Percentiles rank a stretch among this genome's conserved stretches.
These are phyloP conservation scores for Agonopterix subpropinquella DNA, from an alignment of 2,888 invertebrate species.

Conservation along the genomic window DNA sequence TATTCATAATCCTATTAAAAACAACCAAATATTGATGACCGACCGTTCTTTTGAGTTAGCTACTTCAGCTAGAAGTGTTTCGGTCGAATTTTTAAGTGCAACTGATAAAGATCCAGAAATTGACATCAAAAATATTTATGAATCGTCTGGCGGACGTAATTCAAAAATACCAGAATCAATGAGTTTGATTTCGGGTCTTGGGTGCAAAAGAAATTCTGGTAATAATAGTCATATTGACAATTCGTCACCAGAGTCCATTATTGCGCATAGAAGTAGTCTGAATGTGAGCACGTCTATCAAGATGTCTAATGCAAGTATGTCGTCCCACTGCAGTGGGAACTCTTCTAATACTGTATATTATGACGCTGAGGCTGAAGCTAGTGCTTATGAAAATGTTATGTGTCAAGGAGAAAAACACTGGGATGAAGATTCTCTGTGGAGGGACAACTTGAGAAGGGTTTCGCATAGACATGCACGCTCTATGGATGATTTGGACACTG, in stretches of 20 bases:
- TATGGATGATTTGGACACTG: conserved; percentile 84
- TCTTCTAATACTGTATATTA: conserved; percentile 69
- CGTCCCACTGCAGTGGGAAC: conserved; percentile 65
- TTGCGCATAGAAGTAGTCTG: conserved; percentile 21
- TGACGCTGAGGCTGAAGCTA: conserved; percentile 61
- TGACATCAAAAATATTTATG: conserved; percentile 83
- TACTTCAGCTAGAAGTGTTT: conserved; percentile 76
- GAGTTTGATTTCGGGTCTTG: conserved; percentile 62
- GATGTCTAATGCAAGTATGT: conserved; percentile 64
- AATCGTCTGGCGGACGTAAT: conserved; percentile 78
- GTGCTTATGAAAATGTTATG: conserved; percentile 62
- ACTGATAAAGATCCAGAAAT: conserved; percentile 80
- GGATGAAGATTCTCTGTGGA: conserved; percentile 90
- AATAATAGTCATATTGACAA: conserved; percentile 36
- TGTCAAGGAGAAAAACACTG: conserved; percentile 83
- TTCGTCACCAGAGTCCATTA: conserved; percentile 38
- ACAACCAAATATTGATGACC: conserved; percentile 42
- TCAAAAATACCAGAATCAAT: conserved; percentile 74
- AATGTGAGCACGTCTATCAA: conserved; percentile 42
- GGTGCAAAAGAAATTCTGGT: conserved; percentile 58
- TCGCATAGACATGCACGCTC: conserved; percentile 89
- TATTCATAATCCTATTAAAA: conserved; percentile 82
- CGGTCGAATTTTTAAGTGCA: conserved; percentile 79
- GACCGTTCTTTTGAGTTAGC: conserved; percentile 69
- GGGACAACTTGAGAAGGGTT: conserved; percentile 85